These are phyloP conservation scores for Sphaeridia pumilis DNA, from an alignment of 2,888 invertebrate genomes.

Conservation along the genomic window DNA sequence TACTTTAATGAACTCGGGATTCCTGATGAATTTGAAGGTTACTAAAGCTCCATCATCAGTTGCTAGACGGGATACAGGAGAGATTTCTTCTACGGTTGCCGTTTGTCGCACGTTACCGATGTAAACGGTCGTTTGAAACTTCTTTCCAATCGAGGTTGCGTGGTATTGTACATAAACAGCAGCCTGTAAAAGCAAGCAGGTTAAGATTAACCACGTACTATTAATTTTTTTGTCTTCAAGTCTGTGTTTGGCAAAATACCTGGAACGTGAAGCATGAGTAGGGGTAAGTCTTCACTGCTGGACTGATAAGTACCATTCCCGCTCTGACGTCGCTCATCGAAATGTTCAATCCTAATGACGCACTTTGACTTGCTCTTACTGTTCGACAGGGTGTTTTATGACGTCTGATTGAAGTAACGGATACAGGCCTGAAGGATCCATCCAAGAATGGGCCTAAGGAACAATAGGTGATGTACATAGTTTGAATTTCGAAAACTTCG, in stretches of 20 bases:
- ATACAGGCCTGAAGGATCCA: constrained; percentile 64
- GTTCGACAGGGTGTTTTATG: constrained; percentile 80
- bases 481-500: constrained; percentile 1
- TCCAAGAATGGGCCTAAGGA: constrained; percentile 56
- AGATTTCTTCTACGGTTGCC: constrained; percentile 56
- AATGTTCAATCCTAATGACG: constrained; percentile 63
- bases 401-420: constrained; percentile 74
- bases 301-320: constrained; percentile 71
- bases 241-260: constrained; percentile 37
- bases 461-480: background rate
- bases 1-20: constrained; percentile 75
- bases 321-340: constrained; percentile 52
- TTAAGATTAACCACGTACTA: constrained; percentile 1
- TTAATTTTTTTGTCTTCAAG: background rate
- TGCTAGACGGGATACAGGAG: constrained; percentile 53
- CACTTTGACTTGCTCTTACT: constrained; percentile 82
- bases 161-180: constrained; percentile 80
- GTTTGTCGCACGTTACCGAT: constrained; percentile 93
- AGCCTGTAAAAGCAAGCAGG: constrained; percentile 48
- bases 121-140: constrained; percentile 86
- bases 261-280: constrained; percentile 47
- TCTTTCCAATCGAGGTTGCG: constrained; percentile 66
- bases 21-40: constrained; percentile 72
- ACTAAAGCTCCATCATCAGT: constrained; percentile 80
- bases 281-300: constrained; percentile 41